Percentiles rank a stretch among this genome's conserved stretches.
phyloP scores from a whole-genome alignment of 92 coral and sea anemone species.

The Diadumene lineata region DNA sequence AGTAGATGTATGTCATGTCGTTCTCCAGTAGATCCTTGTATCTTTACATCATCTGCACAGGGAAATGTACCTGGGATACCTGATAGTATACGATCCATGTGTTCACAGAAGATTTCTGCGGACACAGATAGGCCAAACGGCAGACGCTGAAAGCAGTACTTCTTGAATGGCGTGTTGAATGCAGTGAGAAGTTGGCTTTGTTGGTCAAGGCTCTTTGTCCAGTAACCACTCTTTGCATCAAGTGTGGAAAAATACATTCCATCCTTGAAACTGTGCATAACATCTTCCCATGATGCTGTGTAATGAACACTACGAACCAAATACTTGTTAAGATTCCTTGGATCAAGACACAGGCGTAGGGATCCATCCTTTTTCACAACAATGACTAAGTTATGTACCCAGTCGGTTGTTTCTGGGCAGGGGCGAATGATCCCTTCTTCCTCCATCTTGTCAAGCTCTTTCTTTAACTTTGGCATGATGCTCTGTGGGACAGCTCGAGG shows the following conservation, averaged over 20 bases:
- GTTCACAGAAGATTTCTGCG: slow-evolving; percentile 59
- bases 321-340: slow-evolving; percentile 55
- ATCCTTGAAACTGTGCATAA: slow-evolving; percentile 50
- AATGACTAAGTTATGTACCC: slow-evolving; percentile 70
- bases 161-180: slow-evolving; percentile 67
- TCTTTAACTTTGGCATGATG: too few relatives aligned
- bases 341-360: slow-evolving; percentile 66
- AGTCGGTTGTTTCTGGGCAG: slow-evolving; percentile 73
- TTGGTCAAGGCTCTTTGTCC: slow-evolving; percentile 47
- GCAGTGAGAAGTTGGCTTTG: slow-evolving; percentile 57
- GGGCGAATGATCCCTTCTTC: slow-evolving; percentile 68
- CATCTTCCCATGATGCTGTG: slow-evolving; percentile 41
- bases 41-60: slow-evolving; percentile 63
- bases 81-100: slow-evolving; percentile 43
- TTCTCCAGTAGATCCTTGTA: slow-evolving; percentile 32
- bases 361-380: slow-evolving; percentile 59
- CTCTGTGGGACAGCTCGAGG: slow-evolving; percentile 63
- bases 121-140: slow-evolving; percentile 52
- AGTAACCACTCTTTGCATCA: slow-evolving; percentile 61
- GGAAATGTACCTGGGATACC: slow-evolving; percentile 42
- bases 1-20: slow-evolving; percentile 59
- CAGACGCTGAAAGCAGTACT: slow-evolving; percentile 44
- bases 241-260: slow-evolving; percentile 57
- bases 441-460: slow-evolving; percentile 65
- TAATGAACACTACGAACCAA: slow-evolving; percentile 39